phyloP scores from a whole-genome alignment of 2,113 vertebrate species.

The Oreochromis tanganicae region DNA sequence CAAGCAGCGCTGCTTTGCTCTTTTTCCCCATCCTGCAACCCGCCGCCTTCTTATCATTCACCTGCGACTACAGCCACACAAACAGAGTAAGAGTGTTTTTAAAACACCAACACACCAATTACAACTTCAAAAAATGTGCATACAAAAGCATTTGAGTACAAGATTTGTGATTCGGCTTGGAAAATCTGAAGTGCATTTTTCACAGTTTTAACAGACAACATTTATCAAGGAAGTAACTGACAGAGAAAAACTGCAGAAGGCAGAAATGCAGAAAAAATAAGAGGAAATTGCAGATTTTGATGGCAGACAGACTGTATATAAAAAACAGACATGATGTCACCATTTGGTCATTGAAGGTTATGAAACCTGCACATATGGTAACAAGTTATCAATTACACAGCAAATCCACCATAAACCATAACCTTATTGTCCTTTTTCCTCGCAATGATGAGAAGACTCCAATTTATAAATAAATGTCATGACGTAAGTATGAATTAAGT shows the following conservation, averaged over 20 bases:
- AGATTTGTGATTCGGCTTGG: neutral
- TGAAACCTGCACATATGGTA: neutral
- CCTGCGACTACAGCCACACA: neutral
- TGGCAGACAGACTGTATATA: neutral
- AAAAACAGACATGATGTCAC: neutral
- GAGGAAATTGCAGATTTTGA: neutral
- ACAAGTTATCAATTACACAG: neutral
- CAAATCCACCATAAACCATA: neutral
- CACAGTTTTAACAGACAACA: neutral
- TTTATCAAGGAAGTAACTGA: neutral
- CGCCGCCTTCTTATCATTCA: neutral
- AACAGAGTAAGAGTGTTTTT: neutral
- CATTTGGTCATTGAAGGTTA: neutral
- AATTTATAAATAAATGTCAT: neutral
- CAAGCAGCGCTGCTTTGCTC: slow-evolving; percentile 43
- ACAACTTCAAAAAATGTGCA: neutral
- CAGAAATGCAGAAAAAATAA: neutral
- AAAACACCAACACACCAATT: neutral
- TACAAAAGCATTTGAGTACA: neutral
- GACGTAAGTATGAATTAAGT: neutral
- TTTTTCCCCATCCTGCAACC: slow-evolving; percentile 55
- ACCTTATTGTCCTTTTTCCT: neutral
- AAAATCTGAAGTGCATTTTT: neutral
- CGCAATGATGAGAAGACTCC: neutral
- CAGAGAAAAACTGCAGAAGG: neutral